These are phyloP conservation scores for Ceratotherium simum DNA, from an alignment of 2,113 vertebrate genomes.

Conservation along the genomic window DNA sequence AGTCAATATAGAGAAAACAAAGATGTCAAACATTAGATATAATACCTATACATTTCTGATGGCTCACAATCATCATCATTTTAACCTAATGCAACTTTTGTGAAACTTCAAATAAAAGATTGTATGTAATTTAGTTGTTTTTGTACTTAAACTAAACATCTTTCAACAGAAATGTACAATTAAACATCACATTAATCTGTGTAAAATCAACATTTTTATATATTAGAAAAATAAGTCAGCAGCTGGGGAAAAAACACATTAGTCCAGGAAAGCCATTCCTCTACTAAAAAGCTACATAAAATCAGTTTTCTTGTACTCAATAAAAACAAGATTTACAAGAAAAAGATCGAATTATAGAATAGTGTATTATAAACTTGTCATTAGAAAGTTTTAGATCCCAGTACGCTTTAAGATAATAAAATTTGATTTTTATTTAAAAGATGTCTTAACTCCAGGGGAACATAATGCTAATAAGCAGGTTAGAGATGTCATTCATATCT, in stretches of 20 bases:
- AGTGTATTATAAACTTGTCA: neutral
- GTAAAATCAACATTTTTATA: neutral
- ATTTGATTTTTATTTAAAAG: neutral
- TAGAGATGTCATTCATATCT: neutral
- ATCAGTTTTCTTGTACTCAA: neutral
- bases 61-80: neutral
- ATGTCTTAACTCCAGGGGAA: neutral
- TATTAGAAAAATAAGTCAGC: neutral
- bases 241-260: neutral
- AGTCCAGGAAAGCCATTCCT: neutral
- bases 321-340: neutral
- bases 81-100: neutral
- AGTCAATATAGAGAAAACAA: neutral
- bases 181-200: constrained; percentile 1
- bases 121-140: neutral
- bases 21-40: neutral
- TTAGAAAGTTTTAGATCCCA: neutral
- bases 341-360: neutral
- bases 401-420: neutral
- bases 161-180: constrained; percentile 47
- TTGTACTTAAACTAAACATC: constrained; percentile 38
- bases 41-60: neutral
- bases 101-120: constrained; percentile 10
- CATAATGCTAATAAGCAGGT: neutral
- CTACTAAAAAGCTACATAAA: neutral